Conservation (phyloP, 2,797 vertebrate genomes). For the Eleutherodactylus coqui region DNA sequence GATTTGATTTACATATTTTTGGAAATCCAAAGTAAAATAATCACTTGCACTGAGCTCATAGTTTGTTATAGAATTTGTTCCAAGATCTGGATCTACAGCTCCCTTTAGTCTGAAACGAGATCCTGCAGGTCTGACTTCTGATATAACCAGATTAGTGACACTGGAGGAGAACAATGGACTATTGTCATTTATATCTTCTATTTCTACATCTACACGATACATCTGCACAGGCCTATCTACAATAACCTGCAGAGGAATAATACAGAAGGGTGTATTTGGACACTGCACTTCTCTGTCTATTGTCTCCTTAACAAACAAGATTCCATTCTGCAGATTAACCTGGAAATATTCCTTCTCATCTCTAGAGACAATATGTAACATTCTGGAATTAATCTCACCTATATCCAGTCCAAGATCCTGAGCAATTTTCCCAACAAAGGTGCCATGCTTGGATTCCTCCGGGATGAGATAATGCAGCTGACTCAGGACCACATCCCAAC, state of each 20-base stretch:
- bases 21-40: slow-evolving; percentile 69
- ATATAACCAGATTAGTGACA: neutral
- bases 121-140: slow-evolving; percentile 67
- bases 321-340: slow-evolving; percentile 76
- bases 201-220: slow-evolving; percentile 78
- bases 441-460: slow-evolving; percentile 78
- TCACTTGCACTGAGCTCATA: slow-evolving; percentile 75
- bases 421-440: slow-evolving; percentile 77
- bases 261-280: slow-evolving; percentile 70
- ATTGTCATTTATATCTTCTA: slow-evolving; percentile 77
- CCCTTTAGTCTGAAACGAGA: slow-evolving; percentile 74
- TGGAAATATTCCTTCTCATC: slow-evolving; percentile 71
- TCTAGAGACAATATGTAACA: slow-evolving; percentile 76
- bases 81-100: slow-evolving; percentile 77
- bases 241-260: slow-evolving; percentile 76
- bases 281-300: slow-evolving; percentile 81
- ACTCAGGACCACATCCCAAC: slow-evolving; percentile 29
- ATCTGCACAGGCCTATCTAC: slow-evolving; percentile 79
- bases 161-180: slow-evolving; percentile 62
- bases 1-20: slow-evolving; percentile 54
- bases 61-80: slow-evolving; percentile 72
- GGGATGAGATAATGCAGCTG: slow-evolving; percentile 77
- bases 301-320: slow-evolving; percentile 72
- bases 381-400: slow-evolving; percentile 70
- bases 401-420: slow-evolving; percentile 80